phyloP scores from a whole-genome alignment of 2,888 invertebrate species.

The Axea sp. region DNA sequence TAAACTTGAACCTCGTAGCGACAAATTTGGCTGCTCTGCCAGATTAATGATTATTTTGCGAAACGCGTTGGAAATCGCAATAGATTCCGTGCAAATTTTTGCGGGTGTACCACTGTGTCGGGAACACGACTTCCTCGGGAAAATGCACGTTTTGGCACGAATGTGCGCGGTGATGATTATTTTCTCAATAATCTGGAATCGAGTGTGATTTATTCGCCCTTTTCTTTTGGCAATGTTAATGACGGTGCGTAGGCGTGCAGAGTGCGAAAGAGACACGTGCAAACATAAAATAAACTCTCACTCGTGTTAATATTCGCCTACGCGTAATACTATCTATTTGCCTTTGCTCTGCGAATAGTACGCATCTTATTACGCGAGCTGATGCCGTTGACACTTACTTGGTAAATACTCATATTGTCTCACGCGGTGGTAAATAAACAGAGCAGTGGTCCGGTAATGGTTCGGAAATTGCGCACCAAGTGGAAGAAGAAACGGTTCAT shows the following conservation, averaged over 20 bases:
- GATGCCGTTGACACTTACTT: conserved; percentile 36
- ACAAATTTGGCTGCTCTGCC: no score
- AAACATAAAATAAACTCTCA: conserved; percentile 28
- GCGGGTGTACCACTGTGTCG: no score
- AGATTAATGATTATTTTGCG: no score
- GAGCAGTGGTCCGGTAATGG: neutral
- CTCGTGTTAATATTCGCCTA: conserved; percentile 19
- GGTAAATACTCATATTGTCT: conserved; percentile 15
- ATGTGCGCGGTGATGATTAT: no score
- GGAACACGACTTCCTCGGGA: no score
- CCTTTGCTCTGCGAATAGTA: conserved; percentile 12
- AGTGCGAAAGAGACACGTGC: conserved; percentile 39
- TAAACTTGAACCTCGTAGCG: no score
- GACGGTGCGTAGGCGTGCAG: conserved; percentile 29
- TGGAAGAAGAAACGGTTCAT: neutral
- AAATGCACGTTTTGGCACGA: no score
- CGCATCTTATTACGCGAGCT: conserved; percentile 25
- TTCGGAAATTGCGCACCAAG: conserved; percentile 11
- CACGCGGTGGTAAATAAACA: conserved; percentile 16
- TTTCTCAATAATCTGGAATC: neutral
- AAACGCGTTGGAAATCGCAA: no score
- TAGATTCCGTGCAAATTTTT: no score
- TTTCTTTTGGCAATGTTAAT: conserved; percentile 35
- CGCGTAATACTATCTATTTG: conserved; percentile 34
- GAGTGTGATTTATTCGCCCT: conserved; percentile 14